These are phyloP conservation scores for Leucoma salicis DNA, from an alignment of 2,888 invertebrate genomes.

Conservation along the genomic window DNA sequence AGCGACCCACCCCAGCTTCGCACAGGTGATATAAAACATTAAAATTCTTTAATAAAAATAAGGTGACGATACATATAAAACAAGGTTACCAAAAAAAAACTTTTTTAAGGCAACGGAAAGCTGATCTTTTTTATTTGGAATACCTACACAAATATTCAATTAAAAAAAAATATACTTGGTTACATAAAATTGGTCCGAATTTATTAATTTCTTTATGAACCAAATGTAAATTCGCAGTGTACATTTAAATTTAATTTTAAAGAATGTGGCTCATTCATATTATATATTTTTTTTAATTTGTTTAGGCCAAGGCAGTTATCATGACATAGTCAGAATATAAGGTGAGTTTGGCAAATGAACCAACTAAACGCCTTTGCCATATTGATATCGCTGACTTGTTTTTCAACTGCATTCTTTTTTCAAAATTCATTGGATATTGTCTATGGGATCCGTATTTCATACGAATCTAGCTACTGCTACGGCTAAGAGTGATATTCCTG, in stretches of 20 bases:
- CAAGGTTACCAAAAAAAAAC: no score
- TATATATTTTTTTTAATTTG: no score
- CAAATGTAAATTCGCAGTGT: constrained; percentile 18
- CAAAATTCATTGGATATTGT: constrained; percentile 24
- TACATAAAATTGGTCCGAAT: constrained; percentile 79
- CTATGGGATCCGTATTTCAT: constrained; percentile 47
- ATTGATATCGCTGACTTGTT: constrained; percentile 11
- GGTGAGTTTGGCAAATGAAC: constrained; percentile 21
- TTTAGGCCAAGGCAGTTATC: constrained; percentile 4
- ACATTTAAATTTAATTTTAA: constrained; percentile 15
- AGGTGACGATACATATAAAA: no score
- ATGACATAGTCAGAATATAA: constrained; percentile 16
- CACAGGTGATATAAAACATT: no score
- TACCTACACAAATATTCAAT: constrained; percentile 45
- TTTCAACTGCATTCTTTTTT: constrained; percentile 7
- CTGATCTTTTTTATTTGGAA: constrained; percentile 27
- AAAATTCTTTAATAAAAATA: no score
- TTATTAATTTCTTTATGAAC: constrained; percentile 45
- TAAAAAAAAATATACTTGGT: constrained; percentile 47
- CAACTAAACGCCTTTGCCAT: constrained; percentile 17
- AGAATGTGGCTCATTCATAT: constrained; percentile 21
- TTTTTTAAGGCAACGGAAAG: no score
- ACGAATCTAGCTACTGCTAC: constrained; percentile 68
- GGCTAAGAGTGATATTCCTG: constrained; percentile 62
- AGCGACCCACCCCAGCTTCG: no score